These are phyloP conservation scores for Meloidogyne exigua DNA, from an alignment of 1,140 invertebrate species.

Conservation along the genomic window DNA sequence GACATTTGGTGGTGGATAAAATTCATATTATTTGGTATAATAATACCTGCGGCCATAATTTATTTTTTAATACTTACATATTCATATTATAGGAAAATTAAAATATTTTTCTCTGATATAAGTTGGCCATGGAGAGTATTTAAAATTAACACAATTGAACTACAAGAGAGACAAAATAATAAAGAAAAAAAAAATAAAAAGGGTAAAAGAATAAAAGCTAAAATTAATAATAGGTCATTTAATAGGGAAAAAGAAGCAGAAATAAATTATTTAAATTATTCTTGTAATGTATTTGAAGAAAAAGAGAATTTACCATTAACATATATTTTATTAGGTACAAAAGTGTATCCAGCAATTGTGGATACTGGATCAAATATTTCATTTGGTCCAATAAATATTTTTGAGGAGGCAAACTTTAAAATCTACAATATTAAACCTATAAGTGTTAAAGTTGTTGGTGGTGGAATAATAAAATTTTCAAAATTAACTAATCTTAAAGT, in stretches of 20 bases:
- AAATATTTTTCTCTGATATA: neutral
- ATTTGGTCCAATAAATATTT: neutral
- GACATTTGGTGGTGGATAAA: neutral
- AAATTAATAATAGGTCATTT: neutral
- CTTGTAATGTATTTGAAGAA: neutral
- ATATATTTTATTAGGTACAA: neutral
- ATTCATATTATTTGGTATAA: neutral
- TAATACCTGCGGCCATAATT: neutral
- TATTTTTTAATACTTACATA: neutral
- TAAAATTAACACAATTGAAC: neutral
- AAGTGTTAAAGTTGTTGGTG: neutral
- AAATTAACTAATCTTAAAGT: neutral
- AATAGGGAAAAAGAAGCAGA: neutral
- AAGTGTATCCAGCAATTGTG: neutral
- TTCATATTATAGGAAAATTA: neutral
- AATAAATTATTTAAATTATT: neutral
- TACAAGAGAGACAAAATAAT: neutral
- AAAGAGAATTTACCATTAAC: neutral
- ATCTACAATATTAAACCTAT: neutral
- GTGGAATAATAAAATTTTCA: neutral
- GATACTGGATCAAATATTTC: neutral
- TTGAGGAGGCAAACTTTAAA: neutral
- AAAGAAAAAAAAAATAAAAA: no score
- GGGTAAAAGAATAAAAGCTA: neutral
- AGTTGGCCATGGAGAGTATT: neutral